Evolutionary conservation across 1,140 invertebrate species (phyloP), one percentile per base, ranked within the genome.

Genomic region (Eufriesea mexicana): DNA sequence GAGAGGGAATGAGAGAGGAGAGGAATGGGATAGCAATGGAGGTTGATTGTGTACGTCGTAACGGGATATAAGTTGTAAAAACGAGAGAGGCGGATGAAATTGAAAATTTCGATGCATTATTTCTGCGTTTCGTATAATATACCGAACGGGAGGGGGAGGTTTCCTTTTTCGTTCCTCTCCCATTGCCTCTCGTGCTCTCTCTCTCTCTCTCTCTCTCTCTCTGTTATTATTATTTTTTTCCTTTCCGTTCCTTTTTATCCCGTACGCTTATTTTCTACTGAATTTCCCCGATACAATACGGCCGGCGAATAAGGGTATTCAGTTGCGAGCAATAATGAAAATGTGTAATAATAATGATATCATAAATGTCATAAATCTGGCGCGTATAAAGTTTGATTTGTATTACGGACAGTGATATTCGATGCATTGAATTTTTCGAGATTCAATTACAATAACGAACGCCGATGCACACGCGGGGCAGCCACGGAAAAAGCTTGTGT

Each of bases 341-440:
- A 82, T 82, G 54, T 76, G 54, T 82, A 82, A 76, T 82, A 82
- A 82, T 81, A 81, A 81, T 80, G 70, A 62, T 23, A 47, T 42
- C 68, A 49, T 80, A 45, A 81, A 75, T 81, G 72, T 75, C 42
- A 74, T 81, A 81, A 75, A 81, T 81, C 72, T 54, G 61, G 70
- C 23, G 23, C 35, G 49, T 28, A 66, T 28, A 51, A 35, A 62
- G 61, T 73, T 75, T 74, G 79, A 74, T 76, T 82, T 82, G 72
- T 76, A 82, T 73, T 75, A 82, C 54, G 45, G 62, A 82, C 79
- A 82, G 73, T 51, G 79, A 82, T 82, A 82, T 82, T 83, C 74
- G 74, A 77, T 83, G 81, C 74, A 78, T 83, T 78, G 75, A 83
- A 83, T 71, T 78, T 83, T 83, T 78, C 81, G 74, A 70, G 81